A percentile compares a stretch with the other conserved stretches of the same genome.
phyloP scores from a whole-genome alignment of 2,797 vertebrate genomes.

The Xenopus petersii region DNA sequence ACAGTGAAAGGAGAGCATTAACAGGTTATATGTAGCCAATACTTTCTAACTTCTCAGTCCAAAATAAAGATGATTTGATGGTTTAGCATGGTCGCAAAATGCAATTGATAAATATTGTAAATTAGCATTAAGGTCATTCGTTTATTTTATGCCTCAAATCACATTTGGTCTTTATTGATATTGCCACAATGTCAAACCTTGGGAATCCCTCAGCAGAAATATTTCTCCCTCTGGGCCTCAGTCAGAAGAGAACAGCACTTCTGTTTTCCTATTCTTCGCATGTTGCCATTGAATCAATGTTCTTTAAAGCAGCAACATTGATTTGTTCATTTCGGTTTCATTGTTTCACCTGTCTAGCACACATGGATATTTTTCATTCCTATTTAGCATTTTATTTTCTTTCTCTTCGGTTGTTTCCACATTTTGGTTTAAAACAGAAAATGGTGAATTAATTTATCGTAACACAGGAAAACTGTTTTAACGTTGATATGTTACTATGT shows the following conservation, averaged over 20 bases:
- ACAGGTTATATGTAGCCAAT: too few species aligned
- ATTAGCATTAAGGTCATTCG: conserved; percentile 46
- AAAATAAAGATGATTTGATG: not conserved
- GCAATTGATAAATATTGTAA: conserved; percentile 39
- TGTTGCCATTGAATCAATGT: conserved; percentile 55
- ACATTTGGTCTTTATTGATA: conserved; percentile 49
- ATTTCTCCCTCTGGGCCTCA: conserved; percentile 51
- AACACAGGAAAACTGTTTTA: too few species aligned
- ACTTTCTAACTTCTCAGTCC: too few species aligned
- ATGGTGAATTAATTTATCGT: too few species aligned
- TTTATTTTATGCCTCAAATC: conserved; percentile 49
- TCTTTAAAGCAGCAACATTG: conserved; percentile 58
- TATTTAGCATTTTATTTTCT: conserved; percentile 16
- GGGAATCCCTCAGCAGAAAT: conserved; percentile 33
- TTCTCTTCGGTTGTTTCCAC: not conserved
- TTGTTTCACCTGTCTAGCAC: conserved; percentile 55
- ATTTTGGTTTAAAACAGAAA: too few species aligned
- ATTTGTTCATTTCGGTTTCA: conserved; percentile 53
- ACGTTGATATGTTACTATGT: too few species aligned
- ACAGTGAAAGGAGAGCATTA: too few species aligned
- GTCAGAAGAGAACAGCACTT: conserved; percentile 45
- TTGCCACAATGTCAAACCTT: conserved; percentile 45
- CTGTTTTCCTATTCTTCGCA: conserved; percentile 49
- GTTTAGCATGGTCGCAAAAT: not conserved
- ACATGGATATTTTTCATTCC: conserved; percentile 45